Percentiles rank a stretch among this genome's conserved stretches.
Evolutionary conservation across 2,888 invertebrate species (phyloP).

Genomic region (Lasioglossum pauxillum): DNA sequence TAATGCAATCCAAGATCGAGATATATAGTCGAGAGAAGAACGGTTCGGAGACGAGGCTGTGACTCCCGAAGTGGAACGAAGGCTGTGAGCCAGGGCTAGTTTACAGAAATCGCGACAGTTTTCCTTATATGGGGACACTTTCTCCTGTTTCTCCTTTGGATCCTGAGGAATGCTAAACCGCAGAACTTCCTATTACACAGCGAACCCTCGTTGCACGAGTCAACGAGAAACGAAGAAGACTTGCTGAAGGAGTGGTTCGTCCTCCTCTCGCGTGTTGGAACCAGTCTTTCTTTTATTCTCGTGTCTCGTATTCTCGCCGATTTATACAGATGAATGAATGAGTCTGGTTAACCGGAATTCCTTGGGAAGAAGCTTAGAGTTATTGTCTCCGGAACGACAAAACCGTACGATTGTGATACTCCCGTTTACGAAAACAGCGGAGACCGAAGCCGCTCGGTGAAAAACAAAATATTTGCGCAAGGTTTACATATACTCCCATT

Average conservation of each 20-base stretch:
- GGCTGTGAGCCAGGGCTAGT: constrained; percentile 39
- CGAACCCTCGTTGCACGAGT: constrained; percentile 31
- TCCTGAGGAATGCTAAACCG: constrained; percentile 50
- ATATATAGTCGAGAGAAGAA: constrained; percentile 40
- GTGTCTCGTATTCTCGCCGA: constrained; percentile 26
- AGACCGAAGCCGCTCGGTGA: constrained; percentile 42
- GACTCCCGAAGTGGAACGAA: constrained; percentile 26
- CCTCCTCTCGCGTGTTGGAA: constrained; percentile 24
- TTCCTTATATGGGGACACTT: constrained; percentile 35
- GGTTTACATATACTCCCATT: constrained; percentile 68
- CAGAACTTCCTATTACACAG: constrained; percentile 32
- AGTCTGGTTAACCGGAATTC: constrained; percentile 28
- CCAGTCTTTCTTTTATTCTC: constrained; percentile 33
- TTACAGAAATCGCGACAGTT: constrained; percentile 36
- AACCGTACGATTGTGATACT: constrained; percentile 16
- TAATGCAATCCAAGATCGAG: constrained; percentile 36
- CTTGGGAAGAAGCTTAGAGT: constrained; percentile 43
- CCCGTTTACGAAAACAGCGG: constrained; percentile 34
- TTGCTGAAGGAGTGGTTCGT: constrained; percentile 28
- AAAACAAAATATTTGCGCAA: constrained; percentile 50
- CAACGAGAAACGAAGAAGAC: constrained; percentile 42
- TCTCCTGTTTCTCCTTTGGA: constrained; percentile 23
- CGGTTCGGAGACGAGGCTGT: constrained; percentile 21
- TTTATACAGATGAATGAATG: constrained; percentile 32
- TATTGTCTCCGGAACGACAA: constrained; percentile 38